These are phyloP conservation scores for Conistra vaccinii DNA, from an alignment of 2,888 invertebrate species.

Conservation along the genomic window DNA sequence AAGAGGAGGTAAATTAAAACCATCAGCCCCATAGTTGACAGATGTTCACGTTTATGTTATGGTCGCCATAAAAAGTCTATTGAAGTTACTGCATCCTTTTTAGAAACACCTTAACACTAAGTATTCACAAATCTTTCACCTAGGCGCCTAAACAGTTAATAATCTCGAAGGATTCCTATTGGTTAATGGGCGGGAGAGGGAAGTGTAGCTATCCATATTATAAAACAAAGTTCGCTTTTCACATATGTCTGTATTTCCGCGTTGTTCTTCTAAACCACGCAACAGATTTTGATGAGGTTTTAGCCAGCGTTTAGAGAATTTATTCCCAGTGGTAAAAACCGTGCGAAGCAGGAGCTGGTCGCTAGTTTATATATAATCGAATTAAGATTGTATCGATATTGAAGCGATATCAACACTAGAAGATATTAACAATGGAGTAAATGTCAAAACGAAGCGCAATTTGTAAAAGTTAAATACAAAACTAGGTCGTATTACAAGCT, in stretches of 20 bases:
- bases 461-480: conserved; percentile 10
- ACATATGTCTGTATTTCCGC: too few species aligned
- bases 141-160: too few species aligned
- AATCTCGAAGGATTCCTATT: background rate
- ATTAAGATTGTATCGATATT: background rate
- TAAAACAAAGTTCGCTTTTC: too few species aligned
- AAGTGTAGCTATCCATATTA: too few species aligned
- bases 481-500: background rate
- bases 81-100: background rate
- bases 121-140: background rate
- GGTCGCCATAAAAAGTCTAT: too few species aligned
- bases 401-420: background rate
- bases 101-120: background rate
- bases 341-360: too few species aligned
- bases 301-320: too few species aligned
- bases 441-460: conserved; percentile 9
- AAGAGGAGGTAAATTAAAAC: background rate
- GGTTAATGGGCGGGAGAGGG: background rate
- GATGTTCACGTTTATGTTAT: background rate
- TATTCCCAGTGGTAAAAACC: too few species aligned
- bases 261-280: too few species aligned
- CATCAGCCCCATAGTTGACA: background rate
- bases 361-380: background rate
- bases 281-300: too few species aligned
- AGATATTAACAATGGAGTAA: conserved; percentile 1